Evolutionary conservation across 2,113 vertebrate species (phyloP).

Genomic region (Carlito syrichta): DNA sequence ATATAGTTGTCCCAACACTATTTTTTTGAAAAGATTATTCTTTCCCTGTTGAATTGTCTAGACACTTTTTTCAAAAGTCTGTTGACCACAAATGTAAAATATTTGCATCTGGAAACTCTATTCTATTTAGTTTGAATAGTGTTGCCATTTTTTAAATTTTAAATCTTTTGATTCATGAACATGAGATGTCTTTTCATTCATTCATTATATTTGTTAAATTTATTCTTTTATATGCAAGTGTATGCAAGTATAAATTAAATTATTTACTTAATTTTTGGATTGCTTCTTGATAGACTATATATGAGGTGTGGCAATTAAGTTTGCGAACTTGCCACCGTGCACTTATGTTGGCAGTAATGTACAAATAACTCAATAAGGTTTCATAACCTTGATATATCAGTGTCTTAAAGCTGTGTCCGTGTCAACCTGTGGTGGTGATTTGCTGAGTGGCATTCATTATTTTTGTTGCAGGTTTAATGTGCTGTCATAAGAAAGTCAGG

Average conservation of each 20-base stretch:
- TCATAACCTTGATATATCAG: too few relatives aligned
- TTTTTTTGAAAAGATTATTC: not conserved
- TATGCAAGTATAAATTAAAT: not conserved
- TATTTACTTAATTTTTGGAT: not conserved
- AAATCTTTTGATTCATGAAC: not conserved
- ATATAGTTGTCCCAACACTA: not conserved
- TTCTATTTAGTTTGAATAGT: not conserved
- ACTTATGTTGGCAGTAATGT: too few relatives aligned
- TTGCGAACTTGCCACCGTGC: too few relatives aligned
- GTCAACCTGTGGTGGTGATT: too few relatives aligned
- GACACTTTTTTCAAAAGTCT: not conserved
- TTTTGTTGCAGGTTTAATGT: too few relatives aligned
- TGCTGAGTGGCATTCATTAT: too few relatives aligned
- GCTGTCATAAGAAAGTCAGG: too few relatives aligned
- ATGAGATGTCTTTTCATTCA: not conserved
- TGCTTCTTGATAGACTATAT: not conserved
- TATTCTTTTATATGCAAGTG: not conserved
- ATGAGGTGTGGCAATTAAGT: too few relatives aligned
- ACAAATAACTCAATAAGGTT: too few relatives aligned
- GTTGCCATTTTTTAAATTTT: not conserved
- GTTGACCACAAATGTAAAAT: not conserved
- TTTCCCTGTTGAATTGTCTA: not conserved
- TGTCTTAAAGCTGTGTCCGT: too few relatives aligned
- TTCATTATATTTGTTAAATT: not conserved
- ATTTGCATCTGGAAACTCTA: not conserved